Conservation (phyloP, 2,797 vertebrate species). For the Percopsis omiscomaycus region DNA sequence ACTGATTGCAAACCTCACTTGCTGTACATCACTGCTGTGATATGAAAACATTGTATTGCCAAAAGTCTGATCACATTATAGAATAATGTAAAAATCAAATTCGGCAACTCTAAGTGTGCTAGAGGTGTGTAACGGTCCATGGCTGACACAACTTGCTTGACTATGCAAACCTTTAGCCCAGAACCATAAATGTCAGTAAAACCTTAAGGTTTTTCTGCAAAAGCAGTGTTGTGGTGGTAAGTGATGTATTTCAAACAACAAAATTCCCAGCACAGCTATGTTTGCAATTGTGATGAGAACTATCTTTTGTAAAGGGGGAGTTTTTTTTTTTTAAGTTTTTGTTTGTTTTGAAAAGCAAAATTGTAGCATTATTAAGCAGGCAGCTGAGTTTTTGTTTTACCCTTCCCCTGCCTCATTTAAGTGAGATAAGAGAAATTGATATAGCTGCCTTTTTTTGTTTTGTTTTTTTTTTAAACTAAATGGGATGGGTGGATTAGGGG, state of each 20-base stretch:
- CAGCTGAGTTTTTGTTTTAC: conserved; percentile 68
- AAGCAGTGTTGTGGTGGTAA: conserved; percentile 26
- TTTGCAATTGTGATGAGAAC: conserved; percentile 35
- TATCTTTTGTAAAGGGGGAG: conserved; percentile 29
- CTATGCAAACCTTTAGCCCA: conserved; percentile 14
- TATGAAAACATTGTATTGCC: conserved; percentile 9
- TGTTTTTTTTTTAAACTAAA: conserved; percentile 52
- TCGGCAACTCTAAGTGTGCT: neutral
- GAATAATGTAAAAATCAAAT: neutral
- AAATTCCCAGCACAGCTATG: conserved; percentile 5
- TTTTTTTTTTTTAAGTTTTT: conserved; percentile 6
- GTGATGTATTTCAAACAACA: too few species aligned
- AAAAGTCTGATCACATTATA: neutral
- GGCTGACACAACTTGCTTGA: conserved; percentile 14
- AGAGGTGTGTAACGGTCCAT: conserved; percentile 6
- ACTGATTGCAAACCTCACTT: conserved; percentile 6
- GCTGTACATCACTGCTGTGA: conserved; percentile 30
- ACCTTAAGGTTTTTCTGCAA: conserved; percentile 9
- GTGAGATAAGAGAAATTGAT: conserved; percentile 43
- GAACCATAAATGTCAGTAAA: neutral
- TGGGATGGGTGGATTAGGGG: conserved; percentile 30
- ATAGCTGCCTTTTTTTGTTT: conserved; percentile 55
- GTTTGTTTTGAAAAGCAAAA: conserved; percentile 52
- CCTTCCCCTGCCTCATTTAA: conserved; percentile 34
- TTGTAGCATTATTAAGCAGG: conserved; percentile 79